Base-by-base conservation (phyloP, 2,797 vertebrate genomes). In the Schizopygopsis pylzovi region DNA sequence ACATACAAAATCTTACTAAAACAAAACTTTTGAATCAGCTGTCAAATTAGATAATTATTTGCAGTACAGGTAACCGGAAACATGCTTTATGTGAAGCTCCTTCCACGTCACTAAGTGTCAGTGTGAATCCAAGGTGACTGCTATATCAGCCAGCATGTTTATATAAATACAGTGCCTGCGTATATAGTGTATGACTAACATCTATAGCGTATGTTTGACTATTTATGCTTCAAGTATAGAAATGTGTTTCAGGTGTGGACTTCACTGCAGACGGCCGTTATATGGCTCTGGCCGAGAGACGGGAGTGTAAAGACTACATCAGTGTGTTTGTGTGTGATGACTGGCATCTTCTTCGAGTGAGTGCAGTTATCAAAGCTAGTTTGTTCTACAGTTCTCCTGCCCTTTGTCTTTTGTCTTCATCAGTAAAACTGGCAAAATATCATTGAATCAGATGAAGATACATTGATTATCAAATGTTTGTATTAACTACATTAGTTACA, bases 301-400 rank as follows among this genome's bases (percentile, higher is more conserved):
- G 98, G 0, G 98, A 99, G 95, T 99, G 98, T 93, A 98, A 96
- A 91, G 98, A 99, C 91, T 97, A 95, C 59, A 89, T 99, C 85
- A 99, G 98, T 92, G 90, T 99, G 91, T 99, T 99, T 1, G 98
- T 99, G 15, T 99, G 98, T 91, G 97, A 95, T 0, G 96, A 98
- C 94, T 99, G 98, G 98, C 98, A 99, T 94, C 96, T 99, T 43
- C 95, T 99, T 61, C 94, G 98, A 94, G 98, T 99, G 86, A 95
- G 96, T 68, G 0, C 4, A 49, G 52, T 6, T 56, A 37, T 49
- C 45, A 28, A 73, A 28, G 43, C 6, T 47, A 10, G 7, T 33
- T 1, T 18, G 1, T 47, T 47, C 22, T 3, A 45, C 70, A 25
- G 16, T 15, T 1, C 28, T 16, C 43, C 41, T 43, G 12, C 3